Conservation (phyloP, 1,140 invertebrate genomes). For the Hylyphantes graminicola region DNA sequence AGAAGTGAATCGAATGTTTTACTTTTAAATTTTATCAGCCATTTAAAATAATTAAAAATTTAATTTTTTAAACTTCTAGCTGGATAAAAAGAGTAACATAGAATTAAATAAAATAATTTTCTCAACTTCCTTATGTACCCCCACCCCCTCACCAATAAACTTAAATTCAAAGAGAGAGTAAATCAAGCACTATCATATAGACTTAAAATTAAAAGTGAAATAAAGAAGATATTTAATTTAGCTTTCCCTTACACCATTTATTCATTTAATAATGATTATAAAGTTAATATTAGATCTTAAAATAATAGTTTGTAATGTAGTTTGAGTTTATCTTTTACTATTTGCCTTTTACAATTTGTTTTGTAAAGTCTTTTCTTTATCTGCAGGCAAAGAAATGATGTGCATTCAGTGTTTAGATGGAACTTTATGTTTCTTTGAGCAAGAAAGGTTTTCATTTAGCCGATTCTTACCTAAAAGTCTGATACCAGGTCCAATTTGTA, state of each 20-base stretch:
- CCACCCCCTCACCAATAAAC: no score
- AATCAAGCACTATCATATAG: no score
- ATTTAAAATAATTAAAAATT: no score
- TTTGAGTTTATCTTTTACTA: neutral
- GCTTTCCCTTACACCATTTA: no score
- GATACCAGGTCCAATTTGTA: slow-evolving; percentile 81
- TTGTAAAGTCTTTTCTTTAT: neutral
- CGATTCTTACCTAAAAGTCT: slow-evolving; percentile 80
- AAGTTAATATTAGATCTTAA: slow-evolving; percentile 3
- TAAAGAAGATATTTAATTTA: neutral
- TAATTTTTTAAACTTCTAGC: no score
- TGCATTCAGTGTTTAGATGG: slow-evolving; percentile 89
- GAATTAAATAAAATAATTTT: no score
- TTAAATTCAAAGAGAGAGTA: no score
- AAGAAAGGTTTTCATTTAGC: slow-evolving; percentile 83
- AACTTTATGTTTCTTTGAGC: slow-evolving; percentile 85
- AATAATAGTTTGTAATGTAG: neutral
- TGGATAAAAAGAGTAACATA: no score
- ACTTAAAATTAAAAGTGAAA: neutral
- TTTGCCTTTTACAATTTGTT: slow-evolving; percentile 9
- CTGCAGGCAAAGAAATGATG: slow-evolving; percentile 79
- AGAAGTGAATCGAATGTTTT: no score
- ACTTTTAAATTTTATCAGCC: no score
- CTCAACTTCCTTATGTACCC: no score
- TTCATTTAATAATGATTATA: neutral